Evolutionary conservation across 2,797 vertebrate species (phyloP).

Genomic region (Synaphobranchus kaupii): DNA sequence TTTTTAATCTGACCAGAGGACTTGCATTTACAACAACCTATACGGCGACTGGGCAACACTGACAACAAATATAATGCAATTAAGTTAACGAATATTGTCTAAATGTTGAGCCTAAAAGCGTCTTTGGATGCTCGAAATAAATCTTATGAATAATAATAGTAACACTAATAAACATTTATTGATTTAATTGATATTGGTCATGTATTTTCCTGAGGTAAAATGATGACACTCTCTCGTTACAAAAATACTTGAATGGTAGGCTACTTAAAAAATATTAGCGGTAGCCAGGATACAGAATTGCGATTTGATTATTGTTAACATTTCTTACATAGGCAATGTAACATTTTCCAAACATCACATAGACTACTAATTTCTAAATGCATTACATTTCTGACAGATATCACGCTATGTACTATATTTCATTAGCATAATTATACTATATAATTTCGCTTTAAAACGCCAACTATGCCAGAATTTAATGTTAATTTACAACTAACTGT

Average conservation of each 20-base stretch:
- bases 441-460: not conserved
- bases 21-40: not conserved
- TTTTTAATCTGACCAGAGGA: not conserved
- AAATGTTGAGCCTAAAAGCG: not conserved
- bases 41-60: not conserved
- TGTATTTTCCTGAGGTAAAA: not conserved
- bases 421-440: not conserved
- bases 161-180: not conserved
- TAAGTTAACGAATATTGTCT: not conserved
- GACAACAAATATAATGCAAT: not conserved
- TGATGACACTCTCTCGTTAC: not conserved
- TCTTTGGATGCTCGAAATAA: too few species aligned
- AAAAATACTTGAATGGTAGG: not conserved
- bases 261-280: not conserved
- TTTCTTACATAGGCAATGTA: not conserved
- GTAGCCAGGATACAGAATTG: not conserved
- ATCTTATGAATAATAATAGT: not conserved
- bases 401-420: not conserved
- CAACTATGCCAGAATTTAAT: not conserved
- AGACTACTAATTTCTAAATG: not conserved
- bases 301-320: not conserved
- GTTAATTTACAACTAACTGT: not conserved
- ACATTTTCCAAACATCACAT: not conserved
- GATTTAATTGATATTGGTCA: not conserved
- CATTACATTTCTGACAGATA: not conserved